These are phyloP conservation scores for Diceros bicornis DNA, from an alignment of 2,797 vertebrate species.

Conservation along the genomic window DNA sequence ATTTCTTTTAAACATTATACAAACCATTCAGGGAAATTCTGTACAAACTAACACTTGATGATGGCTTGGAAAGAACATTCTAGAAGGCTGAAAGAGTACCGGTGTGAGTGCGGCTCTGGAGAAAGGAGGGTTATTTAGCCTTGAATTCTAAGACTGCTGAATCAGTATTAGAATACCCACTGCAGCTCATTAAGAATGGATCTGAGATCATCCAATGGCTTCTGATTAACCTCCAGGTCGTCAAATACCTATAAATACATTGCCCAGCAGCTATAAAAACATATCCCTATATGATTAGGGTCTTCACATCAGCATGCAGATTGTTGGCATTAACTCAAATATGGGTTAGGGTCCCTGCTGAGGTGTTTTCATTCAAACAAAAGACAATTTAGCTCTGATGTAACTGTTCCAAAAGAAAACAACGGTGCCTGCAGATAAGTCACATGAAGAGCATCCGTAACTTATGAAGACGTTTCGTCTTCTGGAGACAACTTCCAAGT, in stretches of 20 bases:
- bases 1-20: neutral
- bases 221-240: slow-evolving; percentile 84
- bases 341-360: slow-evolving; percentile 83
- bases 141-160: slow-evolving; percentile 78
- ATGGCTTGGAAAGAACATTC: slow-evolving; percentile 75
- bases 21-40: slow-evolving; percentile 49
- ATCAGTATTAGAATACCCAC: slow-evolving; percentile 77
- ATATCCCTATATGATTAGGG: slow-evolving; percentile 84
- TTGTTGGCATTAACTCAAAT: slow-evolving; percentile 80
- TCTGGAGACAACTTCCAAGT: neutral
- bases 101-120: neutral
- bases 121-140: slow-evolving; percentile 79
- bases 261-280: slow-evolving; percentile 81
- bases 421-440: neutral
- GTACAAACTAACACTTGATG: neutral
- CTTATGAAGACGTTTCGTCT: neutral
- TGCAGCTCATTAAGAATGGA: slow-evolving; percentile 82
- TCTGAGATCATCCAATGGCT: slow-evolving; percentile 82
- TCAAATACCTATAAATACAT: slow-evolving; percentile 83
- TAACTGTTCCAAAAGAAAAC: neutral
- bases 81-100: neutral
- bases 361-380: slow-evolving; percentile 79
- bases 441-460: neutral
- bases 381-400: slow-evolving; percentile 52
- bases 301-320: slow-evolving; percentile 81